Conservation (phyloP, 1,140 invertebrate species). For the Elymnias hypermnestra region DNA sequence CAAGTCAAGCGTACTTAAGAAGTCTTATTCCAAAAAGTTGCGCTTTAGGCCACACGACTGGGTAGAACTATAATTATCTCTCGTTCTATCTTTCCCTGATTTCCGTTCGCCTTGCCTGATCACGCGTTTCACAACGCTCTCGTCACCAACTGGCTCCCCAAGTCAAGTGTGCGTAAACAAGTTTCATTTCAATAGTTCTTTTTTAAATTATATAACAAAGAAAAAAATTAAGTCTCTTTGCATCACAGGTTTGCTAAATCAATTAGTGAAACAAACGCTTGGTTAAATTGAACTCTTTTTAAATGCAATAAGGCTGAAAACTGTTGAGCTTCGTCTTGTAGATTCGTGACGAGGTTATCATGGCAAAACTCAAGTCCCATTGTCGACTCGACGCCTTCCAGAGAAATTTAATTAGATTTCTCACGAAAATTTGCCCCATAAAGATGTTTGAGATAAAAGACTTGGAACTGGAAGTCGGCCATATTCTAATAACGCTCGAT, state of each 20-base stretch:
- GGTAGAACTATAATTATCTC: no score
- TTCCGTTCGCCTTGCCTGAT: no score
- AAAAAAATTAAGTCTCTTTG: slow-evolving; percentile 7
- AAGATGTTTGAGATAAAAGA: slow-evolving; percentile 49
- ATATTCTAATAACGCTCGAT: slow-evolving; percentile 18
- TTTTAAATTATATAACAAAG: no score
- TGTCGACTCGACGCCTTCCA: slow-evolving; percentile 35
- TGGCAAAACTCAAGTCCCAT: slow-evolving; percentile 26
- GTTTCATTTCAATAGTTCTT: no score
- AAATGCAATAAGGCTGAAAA: slow-evolving; percentile 4
- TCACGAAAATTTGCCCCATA: slow-evolving; percentile 43
- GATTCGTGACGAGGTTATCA: slow-evolving; percentile 23
- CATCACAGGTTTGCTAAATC: slow-evolving; percentile 12
- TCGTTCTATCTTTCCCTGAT: no score
- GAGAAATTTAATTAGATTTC: slow-evolving; percentile 61
- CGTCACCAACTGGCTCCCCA: no score
- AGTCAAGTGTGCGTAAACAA: no score
- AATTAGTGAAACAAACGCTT: slow-evolving; percentile 6
- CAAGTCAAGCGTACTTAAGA: no score
- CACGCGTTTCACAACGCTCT: no score
- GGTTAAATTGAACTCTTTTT: slow-evolving; percentile 1
- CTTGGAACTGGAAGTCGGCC: slow-evolving; percentile 8
- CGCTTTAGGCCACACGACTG: no score
- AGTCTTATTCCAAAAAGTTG: no score
- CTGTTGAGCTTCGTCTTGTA: background rate